phyloP scores from a whole-genome alignment of 1,140 invertebrate genomes.

The Myzus persicae region DNA sequence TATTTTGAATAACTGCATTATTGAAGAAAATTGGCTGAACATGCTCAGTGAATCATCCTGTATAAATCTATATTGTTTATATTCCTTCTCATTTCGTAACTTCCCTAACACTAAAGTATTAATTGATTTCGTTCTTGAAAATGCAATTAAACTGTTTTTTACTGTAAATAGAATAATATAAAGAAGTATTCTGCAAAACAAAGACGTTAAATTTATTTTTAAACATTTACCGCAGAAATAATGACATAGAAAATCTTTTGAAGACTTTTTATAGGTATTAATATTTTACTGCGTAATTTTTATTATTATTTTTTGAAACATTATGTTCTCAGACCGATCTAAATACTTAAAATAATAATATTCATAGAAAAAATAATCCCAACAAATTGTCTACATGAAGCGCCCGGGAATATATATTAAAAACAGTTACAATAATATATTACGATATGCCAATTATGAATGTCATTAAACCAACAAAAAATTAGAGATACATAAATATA shows the following conservation, averaged over 20 bases:
- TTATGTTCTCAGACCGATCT: no score
- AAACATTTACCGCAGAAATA: no score
- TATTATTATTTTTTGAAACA: neutral
- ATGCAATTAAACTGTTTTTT: neutral
- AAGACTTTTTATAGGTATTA: no score
- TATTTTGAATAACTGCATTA: no score
- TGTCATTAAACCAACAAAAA: neutral
- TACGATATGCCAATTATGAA: neutral
- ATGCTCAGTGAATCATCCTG: no score
- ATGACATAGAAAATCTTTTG: no score
- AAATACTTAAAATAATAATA: neutral
- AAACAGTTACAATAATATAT: neutral
- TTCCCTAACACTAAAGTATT: neutral
- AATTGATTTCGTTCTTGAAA: no score
- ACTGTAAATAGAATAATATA: neutral
- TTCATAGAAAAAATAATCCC: neutral
- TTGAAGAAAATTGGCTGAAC: no score
- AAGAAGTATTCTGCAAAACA: no score
- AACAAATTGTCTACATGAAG: no score
- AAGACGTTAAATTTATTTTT: no score
- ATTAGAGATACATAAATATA: neutral
- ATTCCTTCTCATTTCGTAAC: neutral
- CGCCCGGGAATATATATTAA: no score
- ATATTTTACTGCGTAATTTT: neutral
- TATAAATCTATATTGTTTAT: neutral